Base-by-base conservation (phyloP, 1,140 invertebrate genomes). In the Agrilus planipennis region DNA sequence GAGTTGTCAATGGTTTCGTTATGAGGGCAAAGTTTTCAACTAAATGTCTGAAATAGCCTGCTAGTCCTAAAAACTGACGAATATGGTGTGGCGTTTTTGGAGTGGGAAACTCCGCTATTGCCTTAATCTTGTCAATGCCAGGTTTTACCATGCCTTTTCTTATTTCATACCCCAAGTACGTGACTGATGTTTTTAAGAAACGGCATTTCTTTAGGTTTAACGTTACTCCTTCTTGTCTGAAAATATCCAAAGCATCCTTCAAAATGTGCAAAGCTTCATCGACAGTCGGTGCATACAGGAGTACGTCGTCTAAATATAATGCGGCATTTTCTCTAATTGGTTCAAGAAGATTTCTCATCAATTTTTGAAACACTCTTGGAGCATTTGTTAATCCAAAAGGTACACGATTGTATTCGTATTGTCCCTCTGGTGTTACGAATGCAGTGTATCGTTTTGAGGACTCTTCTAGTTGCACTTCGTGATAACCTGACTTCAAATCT, bases 371-470 rank as follows among this genome's bases (percentile, higher is more conserved):
- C 3, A 57, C 54, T n/a, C 56, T 42, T 0, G 67, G 58, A 0
- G 63, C 53, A 46, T 64, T 67, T 4, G 43, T 49, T 3, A 71
- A 44, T 12, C 68, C 67, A 11, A n/a, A n/a, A n/a, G n/a, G n/a
- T n/a, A n/a, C n/a, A n/a, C n/a, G n/a, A n/a, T n/a, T n/a, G n/a
- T n/a, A n/a, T n/a, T n/a, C n/a, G n/a, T n/a, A n/a, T n/a, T n/a
- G n/a, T n/a, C n/a, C n/a, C n/a, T n/a, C n/a, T n/a, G n/a, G n/a
- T n/a, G n/a, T n/a, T n/a, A n/a, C n/a, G n/a, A n/a, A n/a, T n/a
- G n/a, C n/a, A n/a, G 49, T 51, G 27, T 49, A 42, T 17, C 47
- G 54, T 41, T 57, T 57, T 1, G 55, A 45, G 16, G 50, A 42
- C 28, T 59, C 53, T 1, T 65, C 41, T 1, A 63, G 15, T 4